phyloP scores from a whole-genome alignment of 2,797 vertebrate species.

The Sandelia bainsii region DNA sequence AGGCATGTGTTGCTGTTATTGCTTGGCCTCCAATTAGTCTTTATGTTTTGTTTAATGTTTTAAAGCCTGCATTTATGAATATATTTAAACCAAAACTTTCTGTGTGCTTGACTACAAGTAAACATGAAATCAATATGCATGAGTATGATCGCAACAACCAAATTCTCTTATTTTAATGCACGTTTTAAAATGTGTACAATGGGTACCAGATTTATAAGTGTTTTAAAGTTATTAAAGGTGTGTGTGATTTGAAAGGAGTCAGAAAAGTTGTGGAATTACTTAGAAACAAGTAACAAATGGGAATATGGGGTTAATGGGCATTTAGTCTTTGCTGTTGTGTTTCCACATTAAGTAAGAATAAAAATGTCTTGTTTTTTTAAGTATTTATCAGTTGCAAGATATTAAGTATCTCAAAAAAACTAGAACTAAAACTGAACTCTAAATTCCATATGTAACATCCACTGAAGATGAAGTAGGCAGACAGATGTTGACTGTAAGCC shows the following conservation, averaged over 20 bases:
- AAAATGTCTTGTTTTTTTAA: not conserved
- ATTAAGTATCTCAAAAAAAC: constrained; percentile 12
- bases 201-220: not conserved
- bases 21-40: constrained; percentile 31
- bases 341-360: not conserved
- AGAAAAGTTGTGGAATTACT: constrained; percentile 6
- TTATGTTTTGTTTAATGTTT: constrained; percentile 23
- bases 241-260: constrained; percentile 11
- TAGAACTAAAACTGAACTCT: constrained; percentile 7
- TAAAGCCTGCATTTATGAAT: constrained; percentile 14
- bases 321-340: not conserved
- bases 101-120: not conserved
- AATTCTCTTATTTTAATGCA: constrained; percentile 2
- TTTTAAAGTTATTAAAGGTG: constrained; percentile 1
- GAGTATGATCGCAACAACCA: not conserved
- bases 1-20: constrained; percentile 48
- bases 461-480: constrained; percentile 37
- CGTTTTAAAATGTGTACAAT: not conserved
- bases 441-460: constrained; percentile 33
- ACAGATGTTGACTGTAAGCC: constrained; percentile 47
- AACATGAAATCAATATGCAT: not conserved
- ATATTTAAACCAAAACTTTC: not conserved
- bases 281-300: not conserved
- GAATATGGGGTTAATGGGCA: not conserved
- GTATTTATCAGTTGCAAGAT: constrained; percentile 10